These are phyloP conservation scores for Glaucopsyche alexis DNA, from an alignment of 2,888 invertebrate genomes.

Conservation along the genomic window DNA sequence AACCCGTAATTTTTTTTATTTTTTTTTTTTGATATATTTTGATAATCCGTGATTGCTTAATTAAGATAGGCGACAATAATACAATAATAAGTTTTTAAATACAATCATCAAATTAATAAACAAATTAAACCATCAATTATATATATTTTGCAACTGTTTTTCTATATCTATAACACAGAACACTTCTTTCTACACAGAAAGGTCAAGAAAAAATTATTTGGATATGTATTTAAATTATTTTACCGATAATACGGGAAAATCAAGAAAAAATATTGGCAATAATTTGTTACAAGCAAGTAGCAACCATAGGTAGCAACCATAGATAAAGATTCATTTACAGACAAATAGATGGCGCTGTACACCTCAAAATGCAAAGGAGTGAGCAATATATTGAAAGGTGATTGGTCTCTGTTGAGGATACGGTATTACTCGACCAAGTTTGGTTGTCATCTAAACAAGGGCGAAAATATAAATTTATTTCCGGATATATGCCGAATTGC, in stretches of 20 bases:
- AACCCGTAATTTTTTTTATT: too few species aligned
- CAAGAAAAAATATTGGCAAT: background rate
- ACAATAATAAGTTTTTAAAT: too few species aligned
- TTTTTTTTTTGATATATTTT: too few species aligned
- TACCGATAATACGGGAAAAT: background rate
- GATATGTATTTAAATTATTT: background rate
- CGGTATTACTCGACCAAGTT: constrained; percentile 58
- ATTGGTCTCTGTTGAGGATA: constrained; percentile 52
- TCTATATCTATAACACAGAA: too few species aligned
- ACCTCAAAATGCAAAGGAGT: constrained; percentile 35
- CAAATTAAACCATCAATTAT: too few species aligned
- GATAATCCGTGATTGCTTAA: too few species aligned
- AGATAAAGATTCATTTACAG: constrained; percentile 18
- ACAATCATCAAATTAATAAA: too few species aligned
- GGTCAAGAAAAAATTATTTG: too few species aligned
- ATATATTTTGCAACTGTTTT: too few species aligned
- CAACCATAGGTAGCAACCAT: too few species aligned
- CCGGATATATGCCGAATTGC: constrained; percentile 48
- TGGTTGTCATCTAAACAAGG: constrained; percentile 54
- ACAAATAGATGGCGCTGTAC: constrained; percentile 38
- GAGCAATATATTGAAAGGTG: constrained; percentile 44
- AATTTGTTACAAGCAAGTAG: background rate
- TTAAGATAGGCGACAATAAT: too few species aligned
- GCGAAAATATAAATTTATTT: constrained; percentile 54
- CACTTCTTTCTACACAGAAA: too few species aligned